A percentile compares a stretch with the other conserved stretches of the same genome.
Conservation (phyloP, 2,888 invertebrate genomes). For the Tiliacea aurago region DNA sequence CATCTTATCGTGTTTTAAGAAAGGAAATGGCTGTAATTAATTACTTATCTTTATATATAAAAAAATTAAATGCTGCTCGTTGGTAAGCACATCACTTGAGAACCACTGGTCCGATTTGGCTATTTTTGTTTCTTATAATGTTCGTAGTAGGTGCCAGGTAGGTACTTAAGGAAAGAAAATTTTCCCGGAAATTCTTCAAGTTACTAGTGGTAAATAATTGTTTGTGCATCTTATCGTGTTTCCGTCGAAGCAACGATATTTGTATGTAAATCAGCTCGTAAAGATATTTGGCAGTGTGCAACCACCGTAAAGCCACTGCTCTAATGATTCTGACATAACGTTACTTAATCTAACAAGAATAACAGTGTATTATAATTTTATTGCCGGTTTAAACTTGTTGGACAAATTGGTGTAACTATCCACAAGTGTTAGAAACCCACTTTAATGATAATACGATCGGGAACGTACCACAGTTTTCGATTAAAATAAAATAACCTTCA, state of each 20-base stretch:
- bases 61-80: no score
- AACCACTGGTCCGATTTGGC: no score
- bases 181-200: no score
- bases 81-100: no score
- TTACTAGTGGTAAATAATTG: slow-evolving; percentile 14
- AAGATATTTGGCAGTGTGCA: slow-evolving; percentile 55
- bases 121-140: no score
- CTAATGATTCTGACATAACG: slow-evolving; percentile 73
- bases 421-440: slow-evolving; percentile 63
- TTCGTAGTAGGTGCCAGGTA: no score
- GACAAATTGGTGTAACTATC: slow-evolving; percentile 69
- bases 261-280: slow-evolving; percentile 49
- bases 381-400: slow-evolving; percentile 69
- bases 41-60: no score
- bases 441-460: slow-evolving; percentile 66
- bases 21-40: no score
- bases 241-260: slow-evolving; percentile 8
- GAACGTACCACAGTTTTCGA: slow-evolving; percentile 42
- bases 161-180: no score
- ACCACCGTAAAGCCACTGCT: slow-evolving; percentile 53
- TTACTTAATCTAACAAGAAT: slow-evolving; percentile 77
- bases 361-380: slow-evolving; percentile 75
- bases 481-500: slow-evolving; percentile 55
- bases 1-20: slow-evolving; percentile 7
- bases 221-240: slow-evolving; percentile 10